These are phyloP conservation scores for Sinopyrophorus schimmeli DNA, from an alignment of 2,888 invertebrate genomes.

Conservation along the genomic window DNA sequence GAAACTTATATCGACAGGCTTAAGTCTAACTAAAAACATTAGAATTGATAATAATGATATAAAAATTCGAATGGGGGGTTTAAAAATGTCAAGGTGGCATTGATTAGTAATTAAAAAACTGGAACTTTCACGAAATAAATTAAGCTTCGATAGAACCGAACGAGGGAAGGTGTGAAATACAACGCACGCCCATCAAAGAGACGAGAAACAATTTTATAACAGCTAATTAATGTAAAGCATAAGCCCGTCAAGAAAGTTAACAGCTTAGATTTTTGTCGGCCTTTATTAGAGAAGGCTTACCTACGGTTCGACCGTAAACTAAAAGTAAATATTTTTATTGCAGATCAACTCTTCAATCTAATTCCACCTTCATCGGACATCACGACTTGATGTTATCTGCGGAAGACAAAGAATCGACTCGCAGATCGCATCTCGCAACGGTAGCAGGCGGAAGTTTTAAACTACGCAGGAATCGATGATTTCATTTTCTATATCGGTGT, in stretches of 20 bases:
- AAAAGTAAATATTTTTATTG: slow-evolving; percentile 19
- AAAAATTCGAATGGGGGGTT: no score
- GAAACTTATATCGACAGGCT: no score
- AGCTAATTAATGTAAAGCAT: not conserved
- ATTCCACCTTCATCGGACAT: slow-evolving; percentile 15
- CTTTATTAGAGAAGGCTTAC: not conserved
- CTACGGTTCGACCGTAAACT: not conserved
- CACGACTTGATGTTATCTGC: slow-evolving; percentile 24
- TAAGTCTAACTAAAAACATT: no score
- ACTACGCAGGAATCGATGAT: slow-evolving; percentile 13
- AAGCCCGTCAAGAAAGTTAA: not conserved
- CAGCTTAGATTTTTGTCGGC: not conserved
- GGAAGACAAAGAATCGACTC: slow-evolving; percentile 21
- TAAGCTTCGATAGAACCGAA: no score
- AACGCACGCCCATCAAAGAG: not conserved
- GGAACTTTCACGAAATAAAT: no score
- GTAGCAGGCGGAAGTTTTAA: slow-evolving; percentile 21
- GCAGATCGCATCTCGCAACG: slow-evolving; percentile 16
- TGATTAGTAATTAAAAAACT: no score
- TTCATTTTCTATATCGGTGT: slow-evolving; percentile 7
- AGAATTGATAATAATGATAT: no score
- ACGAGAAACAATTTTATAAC: not conserved
- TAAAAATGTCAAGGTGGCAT: no score
- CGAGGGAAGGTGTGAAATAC: slow-evolving; percentile 3
- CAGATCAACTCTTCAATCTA: slow-evolving; percentile 23